These are phyloP conservation scores for Hydropsyche betteni DNA, from an alignment of 2,888 invertebrate genomes.

Conservation along the genomic window DNA sequence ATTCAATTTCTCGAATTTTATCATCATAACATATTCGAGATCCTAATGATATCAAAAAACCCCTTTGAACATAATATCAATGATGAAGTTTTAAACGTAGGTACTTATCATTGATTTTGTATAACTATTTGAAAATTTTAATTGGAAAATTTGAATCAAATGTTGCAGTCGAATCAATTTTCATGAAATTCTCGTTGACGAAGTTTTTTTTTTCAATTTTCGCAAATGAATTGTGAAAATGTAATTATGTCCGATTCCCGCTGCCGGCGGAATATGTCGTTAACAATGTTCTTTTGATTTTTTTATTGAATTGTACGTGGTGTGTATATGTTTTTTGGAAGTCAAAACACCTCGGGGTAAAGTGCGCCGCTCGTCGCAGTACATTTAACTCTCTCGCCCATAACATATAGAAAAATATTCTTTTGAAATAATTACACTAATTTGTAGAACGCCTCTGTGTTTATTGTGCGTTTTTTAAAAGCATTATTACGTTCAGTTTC, in stretches of 20 bases:
- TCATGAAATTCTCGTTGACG: background rate
- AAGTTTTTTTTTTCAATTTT: background rate
- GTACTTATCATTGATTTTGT: no score
- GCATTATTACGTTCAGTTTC: background rate
- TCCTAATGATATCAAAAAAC: no score
- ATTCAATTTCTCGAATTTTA: no score
- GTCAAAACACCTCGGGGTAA: slow-evolving; percentile 4
- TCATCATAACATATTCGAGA: no score
- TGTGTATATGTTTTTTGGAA: background rate
- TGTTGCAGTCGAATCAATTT: no score
- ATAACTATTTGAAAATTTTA: no score
- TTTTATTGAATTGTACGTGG: background rate
- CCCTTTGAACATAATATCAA: no score
- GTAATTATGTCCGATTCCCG: slow-evolving; percentile 6
- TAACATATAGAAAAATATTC: background rate
- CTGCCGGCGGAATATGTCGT: background rate
- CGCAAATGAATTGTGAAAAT: background rate
- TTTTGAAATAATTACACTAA: slow-evolving; percentile 10
- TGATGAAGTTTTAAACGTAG: no score
- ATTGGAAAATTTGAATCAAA: no score
- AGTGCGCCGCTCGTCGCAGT: background rate
- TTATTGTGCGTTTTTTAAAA: slow-evolving; percentile 8
- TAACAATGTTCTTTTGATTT: background rate
- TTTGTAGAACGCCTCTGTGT: background rate
- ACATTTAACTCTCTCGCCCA: background rate